Base-by-base conservation (phyloP, 2,888 invertebrate genomes). In the Caenorhabditis sp. region DNA sequence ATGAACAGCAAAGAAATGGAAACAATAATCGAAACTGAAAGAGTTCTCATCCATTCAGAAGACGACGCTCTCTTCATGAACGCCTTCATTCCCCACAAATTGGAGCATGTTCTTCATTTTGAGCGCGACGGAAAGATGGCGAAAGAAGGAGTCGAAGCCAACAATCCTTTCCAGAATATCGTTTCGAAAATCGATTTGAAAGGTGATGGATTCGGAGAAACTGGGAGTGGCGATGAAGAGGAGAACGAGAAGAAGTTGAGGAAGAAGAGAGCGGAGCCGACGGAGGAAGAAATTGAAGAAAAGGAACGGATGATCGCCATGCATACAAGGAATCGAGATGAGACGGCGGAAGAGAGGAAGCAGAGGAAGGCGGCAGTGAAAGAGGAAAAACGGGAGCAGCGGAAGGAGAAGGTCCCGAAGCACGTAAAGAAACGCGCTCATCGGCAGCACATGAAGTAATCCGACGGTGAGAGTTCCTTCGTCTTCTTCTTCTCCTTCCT, bases 401-500 rank as follows among this genome's bases (percentile, higher is more conserved):
- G 96, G 53, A 94, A 95, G 41, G 92, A 91, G 0, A 98, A 98
- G 92, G 92, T 94, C 0, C 95, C 95, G 86, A 98, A 98, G 90
- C 95, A 96, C 90, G 90, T 96, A 0, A 98, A 98, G 89, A 97
- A 96, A 88, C 92, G 94, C 80, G 93, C 94, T 88, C 94, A 95
- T 48, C 82, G 85, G 46, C 58, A 80, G 55, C 85, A 85, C 55
- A 85, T 83, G 82, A 83, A 80, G 61, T 79, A 66, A 61, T n/a
- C n/a, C n/a, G n/a, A 63, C 32, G 27, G 39, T 39, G 37, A 20
- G 55, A 35, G 13, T 13, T 3, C 9, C 6, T 7, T 32, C 17
- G 20, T 50, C 24, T 26, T 15, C 22, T 48, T 27, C 20, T 30
- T 48, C 11, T 53, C 15, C 15, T 48, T 56, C 24, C n/a, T 37